phyloP scores from a whole-genome alignment of 2,797 vertebrate genomes.

The Gymnoscopelus microlampas region DNA sequence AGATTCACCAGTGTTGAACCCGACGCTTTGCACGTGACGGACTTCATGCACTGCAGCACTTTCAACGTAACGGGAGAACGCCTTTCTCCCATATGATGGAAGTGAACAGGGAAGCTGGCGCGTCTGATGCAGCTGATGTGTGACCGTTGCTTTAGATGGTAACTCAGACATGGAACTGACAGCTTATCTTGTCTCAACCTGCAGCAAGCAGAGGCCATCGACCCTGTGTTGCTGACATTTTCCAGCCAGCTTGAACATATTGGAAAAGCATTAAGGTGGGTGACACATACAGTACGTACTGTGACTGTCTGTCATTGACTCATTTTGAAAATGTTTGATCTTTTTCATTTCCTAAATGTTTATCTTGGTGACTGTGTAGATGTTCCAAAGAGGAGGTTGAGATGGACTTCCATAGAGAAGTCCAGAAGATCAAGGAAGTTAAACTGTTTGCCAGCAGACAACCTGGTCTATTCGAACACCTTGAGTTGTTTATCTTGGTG shows the following conservation, averaged over 20 bases:
- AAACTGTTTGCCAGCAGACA: conserved; percentile 64
- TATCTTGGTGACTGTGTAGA: conserved; percentile 50
- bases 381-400: conserved; percentile 82
- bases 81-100: too few species aligned
- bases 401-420: conserved; percentile 76
- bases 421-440: conserved; percentile 74
- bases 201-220: conserved; percentile 82
- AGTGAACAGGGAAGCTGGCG: too few species aligned
- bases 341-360: background rate
- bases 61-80: too few species aligned
- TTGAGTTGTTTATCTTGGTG: conserved; percentile 80
- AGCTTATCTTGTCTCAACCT: background rate
- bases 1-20: too few species aligned
- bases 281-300: background rate
- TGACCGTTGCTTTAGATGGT: too few species aligned
- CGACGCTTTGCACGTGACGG: too few species aligned
- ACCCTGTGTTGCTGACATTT: conserved; percentile 75
- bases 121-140: too few species aligned
- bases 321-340: background rate
- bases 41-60: too few species aligned
- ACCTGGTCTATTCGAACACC: conserved; percentile 70
- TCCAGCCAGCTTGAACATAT: conserved; percentile 77
- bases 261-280: conserved; percentile 74
- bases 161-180: too few species aligned
- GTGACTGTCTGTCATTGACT: background rate